Evolutionary conservation across 1,140 invertebrate genomes (phyloP).

Genomic region (Trichoplusia ni): DNA sequence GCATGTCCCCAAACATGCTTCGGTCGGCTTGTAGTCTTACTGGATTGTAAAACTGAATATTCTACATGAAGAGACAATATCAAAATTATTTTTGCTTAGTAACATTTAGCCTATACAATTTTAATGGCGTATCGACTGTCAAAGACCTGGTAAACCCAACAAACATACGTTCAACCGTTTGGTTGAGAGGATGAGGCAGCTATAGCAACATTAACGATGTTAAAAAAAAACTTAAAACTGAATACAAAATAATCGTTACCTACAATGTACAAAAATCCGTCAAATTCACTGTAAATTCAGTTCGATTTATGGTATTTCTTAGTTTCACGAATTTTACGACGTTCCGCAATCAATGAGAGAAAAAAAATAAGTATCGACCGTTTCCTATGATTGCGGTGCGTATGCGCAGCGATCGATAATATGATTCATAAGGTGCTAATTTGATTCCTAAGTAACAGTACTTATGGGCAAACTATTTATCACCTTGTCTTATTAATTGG

Average conservation of each 20-base stretch:
- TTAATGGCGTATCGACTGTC: no score
- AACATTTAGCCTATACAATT: no score
- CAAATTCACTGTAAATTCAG: conserved; percentile 8
- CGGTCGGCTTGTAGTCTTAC: no score
- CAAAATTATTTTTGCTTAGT: no score
- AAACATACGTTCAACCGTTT: no score
- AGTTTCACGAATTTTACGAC: conserved; percentile 31
- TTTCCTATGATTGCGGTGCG: conserved; percentile 31
- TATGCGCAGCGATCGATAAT: neutral
- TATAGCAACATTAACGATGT: no score
- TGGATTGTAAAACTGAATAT: no score
- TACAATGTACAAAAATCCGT: neutral
- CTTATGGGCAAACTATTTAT: neutral
- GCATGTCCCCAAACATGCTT: no score
- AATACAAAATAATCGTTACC: neutral
- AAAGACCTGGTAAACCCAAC: no score
- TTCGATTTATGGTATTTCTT: conserved; percentile 22
- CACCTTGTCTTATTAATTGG: neutral
- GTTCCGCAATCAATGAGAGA: conserved; percentile 26
- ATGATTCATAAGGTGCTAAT: neutral
- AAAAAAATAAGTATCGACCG: conserved; percentile 28
- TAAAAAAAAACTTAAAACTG: neutral
- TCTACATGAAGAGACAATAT: no score
- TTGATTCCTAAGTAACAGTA: neutral
- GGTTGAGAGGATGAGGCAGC: no score